These are phyloP conservation scores for Hecatera dysodea DNA, from an alignment of 2,888 invertebrate genomes.

Conservation along the genomic window DNA sequence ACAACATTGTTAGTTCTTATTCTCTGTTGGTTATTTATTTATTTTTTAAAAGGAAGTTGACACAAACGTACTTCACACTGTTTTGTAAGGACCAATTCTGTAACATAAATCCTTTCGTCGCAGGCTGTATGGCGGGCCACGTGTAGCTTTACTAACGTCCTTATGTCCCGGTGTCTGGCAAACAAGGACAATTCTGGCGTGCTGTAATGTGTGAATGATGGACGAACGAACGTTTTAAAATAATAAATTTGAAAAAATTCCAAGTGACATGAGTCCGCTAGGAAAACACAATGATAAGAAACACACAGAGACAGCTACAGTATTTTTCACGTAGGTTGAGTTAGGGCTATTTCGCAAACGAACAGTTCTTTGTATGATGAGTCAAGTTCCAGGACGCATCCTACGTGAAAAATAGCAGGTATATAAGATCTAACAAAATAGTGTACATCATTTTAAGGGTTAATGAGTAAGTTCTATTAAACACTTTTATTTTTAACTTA, in stretches of 20 bases:
- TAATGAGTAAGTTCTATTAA: not conserved
- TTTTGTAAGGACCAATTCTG: conserved; percentile 42
- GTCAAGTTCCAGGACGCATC: not conserved
- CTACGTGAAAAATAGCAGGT: conserved; percentile 30
- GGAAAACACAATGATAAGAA: conserved; percentile 1
- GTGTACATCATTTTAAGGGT: conserved; percentile 17
- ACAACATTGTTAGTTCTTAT: conserved; percentile 28
- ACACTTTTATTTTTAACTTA: not conserved
- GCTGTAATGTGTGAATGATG: conserved; percentile 49
- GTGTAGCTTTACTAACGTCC: conserved; percentile 41
- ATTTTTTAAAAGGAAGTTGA: conserved; percentile 39
- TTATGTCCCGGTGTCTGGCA: conserved; percentile 22
- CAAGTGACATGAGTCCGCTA: conserved; percentile 14
- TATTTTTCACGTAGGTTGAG: conserved; percentile 38
- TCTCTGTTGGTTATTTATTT: conserved; percentile 23
- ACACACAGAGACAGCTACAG: conserved; percentile 6
- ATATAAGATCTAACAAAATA: conserved; percentile 19
- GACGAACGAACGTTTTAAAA: conserved; percentile 34
- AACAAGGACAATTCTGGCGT: conserved; percentile 30
- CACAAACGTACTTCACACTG: conserved; percentile 51
- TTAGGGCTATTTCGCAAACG: not conserved
- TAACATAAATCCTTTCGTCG: conserved; percentile 46
- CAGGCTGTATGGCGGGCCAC: conserved; percentile 37
- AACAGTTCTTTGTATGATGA: not conserved
- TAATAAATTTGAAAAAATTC: conserved; percentile 20